Evolutionary conservation across 92 coral and sea anemone genomes (phyloP).

Genomic region (Zoanthus solanderi): DNA sequence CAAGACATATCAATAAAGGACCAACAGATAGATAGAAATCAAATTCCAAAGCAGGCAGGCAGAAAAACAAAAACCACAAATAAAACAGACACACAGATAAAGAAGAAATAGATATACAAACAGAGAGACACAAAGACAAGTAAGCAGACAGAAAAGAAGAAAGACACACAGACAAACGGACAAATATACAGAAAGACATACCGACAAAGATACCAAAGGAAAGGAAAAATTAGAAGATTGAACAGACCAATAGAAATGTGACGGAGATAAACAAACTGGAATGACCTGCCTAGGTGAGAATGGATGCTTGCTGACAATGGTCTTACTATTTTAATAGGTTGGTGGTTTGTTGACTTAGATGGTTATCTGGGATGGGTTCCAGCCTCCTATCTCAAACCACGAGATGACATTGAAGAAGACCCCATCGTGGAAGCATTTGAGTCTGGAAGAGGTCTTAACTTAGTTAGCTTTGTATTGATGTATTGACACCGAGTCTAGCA

Average conservation of each 20-base stretch:
- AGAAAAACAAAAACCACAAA: no score
- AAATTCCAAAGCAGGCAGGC: no score
- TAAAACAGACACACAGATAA: no score
- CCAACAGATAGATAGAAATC: no score
- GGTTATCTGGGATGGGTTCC: conserved; percentile 98
- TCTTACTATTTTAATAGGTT: conserved; percentile 60
- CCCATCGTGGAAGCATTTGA: conserved; percentile 61
- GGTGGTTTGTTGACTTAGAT: conserved; percentile 99
- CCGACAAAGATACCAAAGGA: background rate
- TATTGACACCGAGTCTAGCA: no score
- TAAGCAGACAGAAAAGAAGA: no score
- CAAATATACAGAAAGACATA: background rate
- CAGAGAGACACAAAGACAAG: background rate
- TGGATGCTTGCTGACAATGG: background rate
- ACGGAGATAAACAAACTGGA: no score
- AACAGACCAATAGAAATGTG: no score
- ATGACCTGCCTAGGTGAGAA: background rate
- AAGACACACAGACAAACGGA: background rate
- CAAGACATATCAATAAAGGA: no score
- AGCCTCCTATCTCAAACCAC: conserved; percentile 93
- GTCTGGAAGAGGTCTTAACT: conserved; percentile 70
- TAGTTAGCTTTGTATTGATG: no score
- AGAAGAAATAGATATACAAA: background rate
- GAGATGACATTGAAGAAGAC: conserved; percentile 85
- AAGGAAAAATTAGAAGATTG: no score